phyloP scores from a whole-genome alignment of 2,888 invertebrate species.

The Amphipoea lucens region DNA sequence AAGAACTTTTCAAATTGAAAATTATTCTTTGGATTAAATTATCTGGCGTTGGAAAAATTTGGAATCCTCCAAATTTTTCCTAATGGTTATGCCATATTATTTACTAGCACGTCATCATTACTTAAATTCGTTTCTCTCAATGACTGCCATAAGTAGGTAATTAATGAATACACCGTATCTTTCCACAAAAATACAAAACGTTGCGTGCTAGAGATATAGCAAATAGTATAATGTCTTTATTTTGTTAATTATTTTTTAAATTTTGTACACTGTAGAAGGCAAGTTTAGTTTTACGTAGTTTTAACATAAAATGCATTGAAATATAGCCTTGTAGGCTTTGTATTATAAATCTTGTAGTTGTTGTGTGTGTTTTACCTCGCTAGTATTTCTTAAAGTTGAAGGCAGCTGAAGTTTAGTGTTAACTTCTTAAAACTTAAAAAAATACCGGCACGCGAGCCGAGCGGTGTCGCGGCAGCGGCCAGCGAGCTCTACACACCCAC shows the following conservation, averaged over 20 bases:
- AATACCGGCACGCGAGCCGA: too few relatives aligned
- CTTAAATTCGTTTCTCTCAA: background rate
- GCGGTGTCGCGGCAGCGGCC: too few relatives aligned
- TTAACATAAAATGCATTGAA: slow-evolving; percentile 33
- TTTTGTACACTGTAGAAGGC: slow-evolving; percentile 1
- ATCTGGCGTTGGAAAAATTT: too few relatives aligned
- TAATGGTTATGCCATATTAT: background rate
- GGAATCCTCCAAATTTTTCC: background rate
- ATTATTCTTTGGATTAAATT: too few relatives aligned
- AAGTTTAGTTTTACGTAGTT: slow-evolving; percentile 26
- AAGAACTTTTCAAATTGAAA: too few relatives aligned
- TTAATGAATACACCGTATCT: background rate
- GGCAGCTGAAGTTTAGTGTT: background rate
- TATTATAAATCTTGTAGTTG: slow-evolving; percentile 10
- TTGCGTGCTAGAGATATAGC: background rate
- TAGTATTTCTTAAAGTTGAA: background rate
- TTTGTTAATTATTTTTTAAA: slow-evolving; percentile 7
- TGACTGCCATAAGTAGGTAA: background rate
- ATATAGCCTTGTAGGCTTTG: slow-evolving; percentile 22
- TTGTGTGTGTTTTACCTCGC: background rate
- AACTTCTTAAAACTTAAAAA: too few relatives aligned
- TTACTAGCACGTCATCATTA: background rate
- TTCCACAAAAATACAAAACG: background rate
- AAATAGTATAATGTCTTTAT: background rate
- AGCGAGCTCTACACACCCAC: background rate